Percentiles rank a stretch among this genome's conserved stretches.
Evolutionary conservation across 2,113 vertebrate species (phyloP).

Genomic region (Nyctereutes procyonoides): DNA sequence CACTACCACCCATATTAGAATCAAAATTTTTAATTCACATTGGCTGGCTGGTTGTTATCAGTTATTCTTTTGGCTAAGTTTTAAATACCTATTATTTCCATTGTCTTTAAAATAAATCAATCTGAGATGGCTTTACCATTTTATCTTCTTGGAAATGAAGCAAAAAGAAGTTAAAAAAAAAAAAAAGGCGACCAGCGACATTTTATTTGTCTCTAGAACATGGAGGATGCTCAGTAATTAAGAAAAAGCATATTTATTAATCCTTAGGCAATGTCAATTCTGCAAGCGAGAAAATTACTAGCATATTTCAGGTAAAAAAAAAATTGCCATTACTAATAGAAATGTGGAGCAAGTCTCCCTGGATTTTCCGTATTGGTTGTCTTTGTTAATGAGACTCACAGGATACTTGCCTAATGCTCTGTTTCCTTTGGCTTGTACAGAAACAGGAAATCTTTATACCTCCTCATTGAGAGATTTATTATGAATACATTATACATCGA

Average conservation of each 20-base stretch:
- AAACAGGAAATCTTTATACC: slow-evolving; percentile 19
- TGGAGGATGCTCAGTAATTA: slow-evolving; percentile 33
- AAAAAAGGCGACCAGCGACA: neutral
- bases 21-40: neutral
- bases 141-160: slow-evolving; percentile 40
- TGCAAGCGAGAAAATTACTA: slow-evolving; percentile 66
- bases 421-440: slow-evolving; percentile 38
- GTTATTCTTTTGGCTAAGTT: neutral
- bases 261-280: slow-evolving; percentile 59
- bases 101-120: slow-evolving; percentile 48
- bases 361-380: slow-evolving; percentile 2
- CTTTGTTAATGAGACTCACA: slow-evolving; percentile 58
- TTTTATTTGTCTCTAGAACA: slow-evolving; percentile 15
- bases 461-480: slow-evolving; percentile 68
- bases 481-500: neutral
- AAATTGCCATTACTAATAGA: slow-evolving; percentile 18
- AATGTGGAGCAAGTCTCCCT: slow-evolving; percentile 64
- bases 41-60: neutral
- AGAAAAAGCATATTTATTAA: slow-evolving; percentile 41
- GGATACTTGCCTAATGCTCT: slow-evolving; percentile 24
- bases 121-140: neutral
- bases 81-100: neutral
- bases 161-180: neutral
- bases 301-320: slow-evolving; percentile 68
- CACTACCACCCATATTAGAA: neutral